Base-by-base conservation (phyloP, 2,113 vertebrate species). In the Anhinga rufa region DNA sequence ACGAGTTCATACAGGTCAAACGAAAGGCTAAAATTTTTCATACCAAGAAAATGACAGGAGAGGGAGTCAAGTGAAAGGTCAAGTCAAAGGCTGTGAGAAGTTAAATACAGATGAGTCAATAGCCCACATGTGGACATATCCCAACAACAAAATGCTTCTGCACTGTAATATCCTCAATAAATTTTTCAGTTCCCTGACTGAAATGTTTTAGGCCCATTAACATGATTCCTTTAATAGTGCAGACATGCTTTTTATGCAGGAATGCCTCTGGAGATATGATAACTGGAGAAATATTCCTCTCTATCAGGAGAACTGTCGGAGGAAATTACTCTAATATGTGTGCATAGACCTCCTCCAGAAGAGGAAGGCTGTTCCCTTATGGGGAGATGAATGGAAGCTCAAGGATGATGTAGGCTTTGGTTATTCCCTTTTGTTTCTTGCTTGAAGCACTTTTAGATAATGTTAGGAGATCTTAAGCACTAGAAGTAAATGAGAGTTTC, bases 401-500 rank as follows among this genome's bases (percentile, higher is more conserved):
- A 88, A 88, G 80, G 58, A 93, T 90, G 40, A 66, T 60, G 46
- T 65, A 94, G 66, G 40, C n/a, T 94, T 82, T 91, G 32, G 76
- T 77, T 96, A 94, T 94, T 95, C 94, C 84, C 79, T 93, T 88
- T 77, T 64, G 54, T 70, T 95, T 90, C 88, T 94, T 91, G 83
- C 94, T 94, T 86, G 93, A 95, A 93, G 96, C 88, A 84, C 92
- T 96, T 95, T 93, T 38, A 96, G 82, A 86, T 90, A 91, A 72
- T 51, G 38, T 93, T 85, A 92, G 68, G 44, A 92, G 75, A 93
- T 86, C 87, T 92, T 90, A 94, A 92, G 55, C 46, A 80, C 76
- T 94, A 77, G 60, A 96, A 84, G 61, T 90, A 95, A 97, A 97
- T 96, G 92, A 96, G 82, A 96, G 58, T 44, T 97, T 91, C 94